Evolutionary conservation across 2,113 vertebrate species (phyloP).

Genomic region (Melozone crissalis): DNA sequence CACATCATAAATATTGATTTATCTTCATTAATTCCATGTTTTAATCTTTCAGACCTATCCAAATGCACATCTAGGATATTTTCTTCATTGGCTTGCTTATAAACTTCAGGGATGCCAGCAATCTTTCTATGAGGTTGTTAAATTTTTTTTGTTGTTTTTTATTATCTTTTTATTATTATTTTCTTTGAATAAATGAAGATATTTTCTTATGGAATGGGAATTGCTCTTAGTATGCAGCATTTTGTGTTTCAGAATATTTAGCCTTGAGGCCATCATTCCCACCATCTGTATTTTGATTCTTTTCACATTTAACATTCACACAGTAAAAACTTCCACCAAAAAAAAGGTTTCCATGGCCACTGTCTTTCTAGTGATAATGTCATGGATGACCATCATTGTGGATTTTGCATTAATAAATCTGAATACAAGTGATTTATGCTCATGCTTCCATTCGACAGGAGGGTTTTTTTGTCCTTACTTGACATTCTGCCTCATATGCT

Average conservation of each 20-base stretch:
- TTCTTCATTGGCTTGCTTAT: background rate
- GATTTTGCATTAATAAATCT: background rate
- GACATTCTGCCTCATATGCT: background rate
- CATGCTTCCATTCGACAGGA: background rate
- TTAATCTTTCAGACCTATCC: background rate
- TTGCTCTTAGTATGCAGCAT: background rate
- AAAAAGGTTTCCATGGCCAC: background rate
- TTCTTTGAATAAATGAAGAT: background rate
- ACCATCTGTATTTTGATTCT: background rate
- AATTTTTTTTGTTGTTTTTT: background rate
- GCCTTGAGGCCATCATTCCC: background rate
- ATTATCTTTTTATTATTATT: background rate
- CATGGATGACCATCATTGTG: rapidly evolving
- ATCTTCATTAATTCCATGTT: background rate
- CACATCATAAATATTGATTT: background rate
- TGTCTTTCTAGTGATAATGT: background rate
- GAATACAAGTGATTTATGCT: background rate
- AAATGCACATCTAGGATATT: background rate
- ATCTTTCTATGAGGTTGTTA: background rate
- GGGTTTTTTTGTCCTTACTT: background rate
- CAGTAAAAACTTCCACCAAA: background rate
- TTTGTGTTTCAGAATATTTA: background rate
- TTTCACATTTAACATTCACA: background rate
- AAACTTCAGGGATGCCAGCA: background rate
- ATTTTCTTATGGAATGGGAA: background rate